Evolutionary conservation across 2,113 vertebrate genomes (phyloP).

Genomic region (Phalacrocorax pelagicus): DNA sequence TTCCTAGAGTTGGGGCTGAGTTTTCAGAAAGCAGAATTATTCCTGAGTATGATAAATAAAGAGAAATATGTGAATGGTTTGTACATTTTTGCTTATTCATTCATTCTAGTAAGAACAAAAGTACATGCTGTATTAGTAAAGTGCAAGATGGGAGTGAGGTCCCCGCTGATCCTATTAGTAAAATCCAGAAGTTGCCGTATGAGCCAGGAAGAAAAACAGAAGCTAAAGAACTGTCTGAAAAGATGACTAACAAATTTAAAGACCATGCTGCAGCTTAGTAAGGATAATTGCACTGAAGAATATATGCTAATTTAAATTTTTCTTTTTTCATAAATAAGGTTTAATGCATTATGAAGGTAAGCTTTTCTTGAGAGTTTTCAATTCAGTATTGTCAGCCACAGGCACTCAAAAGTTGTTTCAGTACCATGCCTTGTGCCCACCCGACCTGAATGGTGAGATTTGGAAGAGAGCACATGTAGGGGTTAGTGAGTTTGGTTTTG

Average conservation of each 20-base stretch:
- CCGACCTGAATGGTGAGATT: neutral
- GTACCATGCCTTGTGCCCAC: neutral
- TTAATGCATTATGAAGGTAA: neutral
- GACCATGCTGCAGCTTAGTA: neutral
- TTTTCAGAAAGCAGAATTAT: neutral
- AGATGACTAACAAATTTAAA: neutral
- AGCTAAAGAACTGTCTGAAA: neutral
- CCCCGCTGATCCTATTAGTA: neutral
- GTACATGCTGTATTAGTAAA: neutral
- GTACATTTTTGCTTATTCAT: neutral
- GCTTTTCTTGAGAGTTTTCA: constrained; percentile 30
- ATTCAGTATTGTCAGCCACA: neutral
- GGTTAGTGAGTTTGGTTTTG: neutral
- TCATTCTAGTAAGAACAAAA: neutral
- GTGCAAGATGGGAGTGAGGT: neutral
- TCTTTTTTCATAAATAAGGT: neutral
- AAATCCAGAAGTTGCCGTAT: neutral
- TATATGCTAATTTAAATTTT: neutral
- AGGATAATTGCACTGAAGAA: neutral
- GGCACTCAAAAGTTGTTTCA: neutral
- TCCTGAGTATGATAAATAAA: neutral
- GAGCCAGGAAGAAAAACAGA: neutral
- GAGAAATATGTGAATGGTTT: neutral
- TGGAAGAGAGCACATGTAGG: neutral
- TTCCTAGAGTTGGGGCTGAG: neutral